These are phyloP conservation scores for Hydriomena furcata DNA, from an alignment of 2,888 invertebrate species.

Conservation along the genomic window DNA sequence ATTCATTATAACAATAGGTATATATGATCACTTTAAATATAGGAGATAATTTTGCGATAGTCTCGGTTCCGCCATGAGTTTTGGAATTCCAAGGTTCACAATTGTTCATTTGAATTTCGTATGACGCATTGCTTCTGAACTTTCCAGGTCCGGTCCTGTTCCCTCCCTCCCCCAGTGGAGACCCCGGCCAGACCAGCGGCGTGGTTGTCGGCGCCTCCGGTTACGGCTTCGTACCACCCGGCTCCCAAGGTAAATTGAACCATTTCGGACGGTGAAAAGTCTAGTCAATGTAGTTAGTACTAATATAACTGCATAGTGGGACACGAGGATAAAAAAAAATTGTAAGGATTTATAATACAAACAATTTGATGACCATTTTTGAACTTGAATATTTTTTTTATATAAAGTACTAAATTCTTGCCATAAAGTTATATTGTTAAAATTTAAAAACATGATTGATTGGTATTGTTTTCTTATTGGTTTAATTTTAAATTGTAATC, in stretches of 20 bases:
- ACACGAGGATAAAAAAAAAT: conserved; percentile 34
- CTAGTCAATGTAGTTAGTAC: conserved; percentile 70
- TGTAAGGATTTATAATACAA: neutral
- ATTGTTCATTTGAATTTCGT: conserved; percentile 6
- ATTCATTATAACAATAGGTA: too few relatives aligned
- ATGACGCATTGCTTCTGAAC: conserved; percentile 28
- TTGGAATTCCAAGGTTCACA: conserved; percentile 13
- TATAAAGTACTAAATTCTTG: conserved; percentile 1
- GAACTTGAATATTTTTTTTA: too few relatives aligned
- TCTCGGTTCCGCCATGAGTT: neutral
- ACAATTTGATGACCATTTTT: too few relatives aligned
- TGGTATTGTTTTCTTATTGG: neutral
- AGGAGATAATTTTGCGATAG: neutral
- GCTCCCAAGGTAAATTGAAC: conserved; percentile 86
- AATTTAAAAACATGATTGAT: too few relatives aligned
- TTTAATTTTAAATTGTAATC: neutral
- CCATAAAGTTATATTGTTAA: neutral
- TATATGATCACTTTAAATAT: too few relatives aligned
- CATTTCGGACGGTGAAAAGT: conserved; percentile 65
- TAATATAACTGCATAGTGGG: conserved; percentile 49
- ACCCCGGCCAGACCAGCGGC: conserved; percentile 89
- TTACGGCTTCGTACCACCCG: conserved; percentile 92
- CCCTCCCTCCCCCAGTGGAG: conserved; percentile 87
- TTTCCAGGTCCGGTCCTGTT: conserved; percentile 91
- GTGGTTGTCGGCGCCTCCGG: conserved; percentile 93